Evolutionary conservation across 2,113 vertebrate species (phyloP), one percentile per base, ranked within the genome.

Genomic region (Pao palembangensis): DNA sequence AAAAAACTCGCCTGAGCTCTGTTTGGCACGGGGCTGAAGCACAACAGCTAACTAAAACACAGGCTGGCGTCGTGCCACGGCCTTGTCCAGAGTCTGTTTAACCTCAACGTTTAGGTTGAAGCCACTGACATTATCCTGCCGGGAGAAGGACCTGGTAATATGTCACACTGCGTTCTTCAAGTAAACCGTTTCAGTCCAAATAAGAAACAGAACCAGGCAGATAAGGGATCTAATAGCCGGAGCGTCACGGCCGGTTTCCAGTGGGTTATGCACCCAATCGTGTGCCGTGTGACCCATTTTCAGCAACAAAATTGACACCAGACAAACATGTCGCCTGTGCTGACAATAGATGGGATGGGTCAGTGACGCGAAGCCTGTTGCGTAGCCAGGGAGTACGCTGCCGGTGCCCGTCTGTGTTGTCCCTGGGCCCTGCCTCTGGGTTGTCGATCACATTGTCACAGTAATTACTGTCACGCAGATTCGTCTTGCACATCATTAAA

Each of bases 401-500:
- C 77, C 85, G 41, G 73, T 61, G 75, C 64, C 71, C 73, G 68
- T 64, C 80, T 77, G 76, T 52, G 67, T 75, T 71, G 74, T 81
- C 86, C 72, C 72, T 50, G 76, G 66, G 62, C 55, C 56, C 62
- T 81, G 79, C 79, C 85, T 79, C 69, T 79, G 73, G 78, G 79
- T 83, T 82, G 84, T 61, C 84, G 80, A 80, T 56, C 83, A 85
- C 85, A 83, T 76, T 88, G 85, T 88, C 80, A 47, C 83, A 58
- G 83, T 91, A 91, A 91, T 90, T 91, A 87, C 89, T 90, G 87
- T 82, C 85, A 62, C 88, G 85, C 85, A 85, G 80, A 87, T 88
- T 88, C 83, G 84, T 88, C 86, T 87, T 77, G 84, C 86, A 92
- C 87, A 88, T 91, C 87, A 89, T 91, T 92, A 92, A 91, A 92